These are phyloP conservation scores for Rhamnusium bicolor DNA, from an alignment of 2,888 invertebrate species.

Conservation along the genomic window DNA sequence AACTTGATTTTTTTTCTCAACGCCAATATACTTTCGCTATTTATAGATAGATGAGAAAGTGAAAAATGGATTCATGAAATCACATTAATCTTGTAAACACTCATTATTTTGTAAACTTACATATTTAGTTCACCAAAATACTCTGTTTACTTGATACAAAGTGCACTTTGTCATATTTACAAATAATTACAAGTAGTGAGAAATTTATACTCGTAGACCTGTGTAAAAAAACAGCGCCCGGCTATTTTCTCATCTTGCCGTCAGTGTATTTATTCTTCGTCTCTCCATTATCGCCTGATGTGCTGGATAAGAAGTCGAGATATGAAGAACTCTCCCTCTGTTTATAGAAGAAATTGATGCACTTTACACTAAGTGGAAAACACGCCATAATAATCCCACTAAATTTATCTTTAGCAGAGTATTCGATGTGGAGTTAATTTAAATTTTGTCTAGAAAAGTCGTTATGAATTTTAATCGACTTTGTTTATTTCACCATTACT, in stretches of 20 bases:
- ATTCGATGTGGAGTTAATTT: slow-evolving; percentile 64
- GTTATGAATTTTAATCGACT: slow-evolving; percentile 65
- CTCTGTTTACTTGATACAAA: slow-evolving; percentile 33
- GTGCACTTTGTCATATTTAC: slow-evolving; percentile 53
- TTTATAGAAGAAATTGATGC: slow-evolving; percentile 69
- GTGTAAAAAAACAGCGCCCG: slow-evolving; percentile 8
- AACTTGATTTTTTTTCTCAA: too few relatives aligned
- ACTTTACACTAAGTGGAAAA: slow-evolving; percentile 69
- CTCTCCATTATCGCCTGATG: slow-evolving; percentile 26
- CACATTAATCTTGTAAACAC: neutral
- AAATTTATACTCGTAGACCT: slow-evolving; percentile 13
- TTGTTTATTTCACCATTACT: slow-evolving; percentile 59
- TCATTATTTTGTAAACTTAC: slow-evolving; percentile 7
- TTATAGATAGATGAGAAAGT: neutral
- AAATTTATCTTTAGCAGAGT: slow-evolving; percentile 68
- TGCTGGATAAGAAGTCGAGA: slow-evolving; percentile 32
- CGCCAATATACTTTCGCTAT: too few relatives aligned
- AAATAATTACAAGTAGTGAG: slow-evolving; percentile 41
- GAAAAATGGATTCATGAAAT: neutral
- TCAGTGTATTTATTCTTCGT: slow-evolving; percentile 19
- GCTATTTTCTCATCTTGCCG: neutral
- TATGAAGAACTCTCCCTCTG: slow-evolving; percentile 47
- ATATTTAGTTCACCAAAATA: slow-evolving; percentile 21
- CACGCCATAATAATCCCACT: slow-evolving; percentile 69
- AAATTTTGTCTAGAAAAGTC: slow-evolving; percentile 65